Evolutionary conservation across 2,888 invertebrate genomes (phyloP).

Genomic region (Stenurella melanura): DNA sequence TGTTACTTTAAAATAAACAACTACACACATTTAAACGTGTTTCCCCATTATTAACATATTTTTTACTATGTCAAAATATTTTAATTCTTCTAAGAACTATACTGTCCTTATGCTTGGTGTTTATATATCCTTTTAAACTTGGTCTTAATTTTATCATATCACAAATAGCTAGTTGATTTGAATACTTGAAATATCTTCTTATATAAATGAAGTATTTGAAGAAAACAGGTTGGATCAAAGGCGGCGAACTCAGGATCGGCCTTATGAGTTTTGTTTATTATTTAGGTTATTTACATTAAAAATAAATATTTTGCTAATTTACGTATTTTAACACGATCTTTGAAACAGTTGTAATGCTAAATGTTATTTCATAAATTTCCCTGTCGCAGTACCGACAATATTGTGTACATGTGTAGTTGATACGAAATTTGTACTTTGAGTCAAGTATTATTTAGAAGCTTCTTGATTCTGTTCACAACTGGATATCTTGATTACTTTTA

Average conservation of each 20-base stretch:
- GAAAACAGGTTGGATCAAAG: slow-evolving; percentile 61
- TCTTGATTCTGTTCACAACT: no score
- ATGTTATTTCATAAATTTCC: no score
- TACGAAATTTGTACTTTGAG: no score
- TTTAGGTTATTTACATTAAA: background rate
- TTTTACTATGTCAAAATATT: slow-evolving; percentile 8
- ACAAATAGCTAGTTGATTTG: slow-evolving; percentile 55
- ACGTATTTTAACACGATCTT: no score
- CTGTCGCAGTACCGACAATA: no score
- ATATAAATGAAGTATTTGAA: slow-evolving; percentile 59
- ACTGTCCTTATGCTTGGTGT: background rate
- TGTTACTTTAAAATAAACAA: background rate
- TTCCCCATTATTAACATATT: background rate
- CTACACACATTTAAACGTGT: background rate
- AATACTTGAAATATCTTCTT: slow-evolving; percentile 58
- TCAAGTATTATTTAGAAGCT: no score
- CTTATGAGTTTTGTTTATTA: background rate
- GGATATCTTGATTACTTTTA: no score
- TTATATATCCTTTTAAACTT: slow-evolving; percentile 44
- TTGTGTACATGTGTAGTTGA: no score
- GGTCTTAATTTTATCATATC: slow-evolving; percentile 56
- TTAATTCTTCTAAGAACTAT: slow-evolving; percentile 4
- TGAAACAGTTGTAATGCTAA: no score
- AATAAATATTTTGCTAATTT: background rate
- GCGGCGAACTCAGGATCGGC: slow-evolving; percentile 54